Evolutionary conservation across 2,888 invertebrate genomes (phyloP).

Genomic region (Orchesella flavescens): DNA sequence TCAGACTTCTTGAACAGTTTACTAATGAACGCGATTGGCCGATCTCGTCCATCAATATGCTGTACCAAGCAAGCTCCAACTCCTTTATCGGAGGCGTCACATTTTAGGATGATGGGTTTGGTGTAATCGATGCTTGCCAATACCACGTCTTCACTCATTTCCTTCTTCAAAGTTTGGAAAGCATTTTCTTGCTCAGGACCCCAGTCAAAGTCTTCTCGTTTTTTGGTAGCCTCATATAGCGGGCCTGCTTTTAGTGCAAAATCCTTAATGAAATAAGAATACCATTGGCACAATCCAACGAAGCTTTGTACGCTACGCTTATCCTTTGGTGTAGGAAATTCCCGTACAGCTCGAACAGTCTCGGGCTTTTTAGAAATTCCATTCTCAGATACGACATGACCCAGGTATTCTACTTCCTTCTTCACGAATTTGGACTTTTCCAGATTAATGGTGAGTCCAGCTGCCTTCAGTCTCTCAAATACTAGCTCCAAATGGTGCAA

Average conservation of each 20-base stretch:
- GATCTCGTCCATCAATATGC: constrained; percentile 28
- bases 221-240: constrained; percentile 56
- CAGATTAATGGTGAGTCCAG: constrained; percentile 66
- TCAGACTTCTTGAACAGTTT: constrained; percentile 30
- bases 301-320: constrained; percentile 65
- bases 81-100: constrained; percentile 51
- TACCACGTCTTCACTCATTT: constrained; percentile 25
- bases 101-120: constrained; percentile 36
- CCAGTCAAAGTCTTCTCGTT: constrained; percentile 36
- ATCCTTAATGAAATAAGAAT: constrained; percentile 67
- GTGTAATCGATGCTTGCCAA: constrained; percentile 51
- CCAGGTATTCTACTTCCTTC: constrained; percentile 60
- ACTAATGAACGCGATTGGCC: constrained; percentile 44
- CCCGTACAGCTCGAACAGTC: constrained; percentile 60
- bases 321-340: constrained; percentile 66
- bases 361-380: constrained; percentile 66
- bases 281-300: constrained; percentile 71
- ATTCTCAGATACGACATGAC: constrained; percentile 52
- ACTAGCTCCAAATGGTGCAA: constrained; percentile 57
- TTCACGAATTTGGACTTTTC: constrained; percentile 62
- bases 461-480: constrained; percentile 59
- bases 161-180: constrained; percentile 44
- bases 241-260: constrained; percentile 66
- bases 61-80: constrained; percentile 48
- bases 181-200: constrained; percentile 26